phyloP scores from a whole-genome alignment of 2,113 vertebrate species.

The Dendrocopos noguchii region DNA sequence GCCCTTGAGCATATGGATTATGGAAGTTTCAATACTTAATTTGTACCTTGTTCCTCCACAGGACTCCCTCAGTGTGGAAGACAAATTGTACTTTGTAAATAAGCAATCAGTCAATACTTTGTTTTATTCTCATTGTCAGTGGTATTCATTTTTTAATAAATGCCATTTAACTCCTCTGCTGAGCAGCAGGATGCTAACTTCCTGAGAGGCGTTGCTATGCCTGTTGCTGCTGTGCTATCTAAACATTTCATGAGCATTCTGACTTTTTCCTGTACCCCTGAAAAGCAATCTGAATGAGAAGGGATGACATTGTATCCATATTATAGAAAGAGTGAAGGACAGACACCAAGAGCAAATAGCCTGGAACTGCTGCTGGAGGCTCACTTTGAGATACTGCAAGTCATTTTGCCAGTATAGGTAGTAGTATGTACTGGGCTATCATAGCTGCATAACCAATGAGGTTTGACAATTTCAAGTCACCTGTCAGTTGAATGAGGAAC shows the following conservation, averaged over 20 bases:
- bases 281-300: background rate
- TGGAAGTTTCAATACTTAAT: background rate
- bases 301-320: background rate
- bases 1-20: background rate
- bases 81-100: background rate
- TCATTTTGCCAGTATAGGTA: background rate
- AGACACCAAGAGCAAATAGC: background rate
- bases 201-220: background rate
- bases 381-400: background rate
- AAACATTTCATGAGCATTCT: background rate
- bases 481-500: background rate
- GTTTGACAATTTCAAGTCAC: background rate
- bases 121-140: background rate
- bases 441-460: background rate
- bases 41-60: background rate
- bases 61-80: background rate
- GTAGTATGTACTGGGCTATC: background rate
- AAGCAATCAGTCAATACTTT: background rate
- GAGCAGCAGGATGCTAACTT: background rate
- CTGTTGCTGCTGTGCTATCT: background rate
- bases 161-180: background rate
- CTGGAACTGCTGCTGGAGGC: background rate
- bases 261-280: background rate
- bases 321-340: background rate
- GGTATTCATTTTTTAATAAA: background rate